Evolutionary conservation across 2,888 invertebrate genomes (phyloP), one percentile per base, ranked within the genome.

Genomic region (Meiosimyza decipiens): DNA sequence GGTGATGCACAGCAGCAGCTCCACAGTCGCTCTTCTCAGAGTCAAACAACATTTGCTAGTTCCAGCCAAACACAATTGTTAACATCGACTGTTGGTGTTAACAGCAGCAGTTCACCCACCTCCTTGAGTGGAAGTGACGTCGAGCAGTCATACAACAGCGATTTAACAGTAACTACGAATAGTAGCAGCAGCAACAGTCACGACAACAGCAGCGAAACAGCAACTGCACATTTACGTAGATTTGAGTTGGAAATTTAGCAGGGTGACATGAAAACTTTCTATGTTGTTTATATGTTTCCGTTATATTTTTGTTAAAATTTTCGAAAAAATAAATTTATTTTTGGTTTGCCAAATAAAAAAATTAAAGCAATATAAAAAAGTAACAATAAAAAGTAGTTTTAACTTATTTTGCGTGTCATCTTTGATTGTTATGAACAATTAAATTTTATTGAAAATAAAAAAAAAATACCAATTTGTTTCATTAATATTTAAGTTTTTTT

Each of bases 101-200:
- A 59, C 54, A 63, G 73, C 74, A 75, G 83, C 40, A 40, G 87
- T 78, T 87, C 89, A 82, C 85, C 88, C 86, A 88, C 88, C 84
- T 90, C 91, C 84, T 89, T 90, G 82, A 89, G 89, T 86, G 93
- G 93, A 86, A 90, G 92, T 90, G 93, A 92, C 88, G 92, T 92
- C 82, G 92, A 92, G 86, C 86, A 71, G 72, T 66, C 71, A 69
- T 64, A 40, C 40, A 40, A 47, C 70, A 69, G 12, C n/a, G 69
- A 59, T 54, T 64, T 65, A 52, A 72, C 73, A 71, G 15, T 72
- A 73, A 63, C 65, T 68, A 75, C 57, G 80, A 79, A 66, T 73
- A 74, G 73, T 73, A 74, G 73, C 76, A 74, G 73, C 74, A 80
- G 74, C 71, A 59, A 64, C 51, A 60, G 71, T 18, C 69, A 52